Conservation (phyloP, 2,113 vertebrate species). For the Zeus faber region DNA sequence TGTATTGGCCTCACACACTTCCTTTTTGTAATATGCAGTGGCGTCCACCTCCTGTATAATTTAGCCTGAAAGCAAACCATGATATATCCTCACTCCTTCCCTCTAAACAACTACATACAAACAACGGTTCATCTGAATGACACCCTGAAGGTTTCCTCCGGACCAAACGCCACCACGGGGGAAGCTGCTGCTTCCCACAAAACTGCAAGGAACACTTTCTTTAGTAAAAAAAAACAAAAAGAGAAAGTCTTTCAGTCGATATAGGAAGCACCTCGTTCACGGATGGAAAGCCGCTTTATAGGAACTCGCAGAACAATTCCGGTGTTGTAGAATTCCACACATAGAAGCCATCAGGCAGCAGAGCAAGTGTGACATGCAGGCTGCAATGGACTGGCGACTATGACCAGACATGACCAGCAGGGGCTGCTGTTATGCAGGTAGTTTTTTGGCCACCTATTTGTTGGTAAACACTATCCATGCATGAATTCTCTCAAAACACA, state of each 20-base stretch:
- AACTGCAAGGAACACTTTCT: background rate
- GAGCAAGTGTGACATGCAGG: slow-evolving; percentile 22
- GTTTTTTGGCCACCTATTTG: slow-evolving; percentile 4
- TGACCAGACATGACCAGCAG: slow-evolving; percentile 59
- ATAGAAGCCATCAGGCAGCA: slow-evolving; percentile 20
- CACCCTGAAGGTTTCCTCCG: slow-evolving; percentile 45
- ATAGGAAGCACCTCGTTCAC: background rate
- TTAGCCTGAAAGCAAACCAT: slow-evolving; percentile 49
- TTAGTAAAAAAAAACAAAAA: background rate
- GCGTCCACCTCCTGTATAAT: slow-evolving; percentile 55
- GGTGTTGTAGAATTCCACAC: slow-evolving; percentile 13
- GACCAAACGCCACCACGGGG: slow-evolving; percentile 36
- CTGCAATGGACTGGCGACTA: slow-evolving; percentile 22
- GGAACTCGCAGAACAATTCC: slow-evolving; percentile 8
- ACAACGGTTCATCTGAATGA: slow-evolving; percentile 52
- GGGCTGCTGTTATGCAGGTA: slow-evolving; percentile 64
- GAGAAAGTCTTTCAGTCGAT: background rate
- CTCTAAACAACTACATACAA: slow-evolving; percentile 47
- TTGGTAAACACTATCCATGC: too few relatives aligned
- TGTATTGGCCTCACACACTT: slow-evolving; percentile 43
- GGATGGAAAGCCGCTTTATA: background rate
- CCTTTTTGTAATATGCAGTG: slow-evolving; percentile 41
- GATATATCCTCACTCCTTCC: slow-evolving; percentile 42
- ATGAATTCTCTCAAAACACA: too few relatives aligned
- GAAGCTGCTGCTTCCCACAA: background rate